Evolutionary conservation across 2,797 vertebrate species (phyloP), one percentile per base, ranked within the genome.

Genomic region (Galago senegalensis): DNA sequence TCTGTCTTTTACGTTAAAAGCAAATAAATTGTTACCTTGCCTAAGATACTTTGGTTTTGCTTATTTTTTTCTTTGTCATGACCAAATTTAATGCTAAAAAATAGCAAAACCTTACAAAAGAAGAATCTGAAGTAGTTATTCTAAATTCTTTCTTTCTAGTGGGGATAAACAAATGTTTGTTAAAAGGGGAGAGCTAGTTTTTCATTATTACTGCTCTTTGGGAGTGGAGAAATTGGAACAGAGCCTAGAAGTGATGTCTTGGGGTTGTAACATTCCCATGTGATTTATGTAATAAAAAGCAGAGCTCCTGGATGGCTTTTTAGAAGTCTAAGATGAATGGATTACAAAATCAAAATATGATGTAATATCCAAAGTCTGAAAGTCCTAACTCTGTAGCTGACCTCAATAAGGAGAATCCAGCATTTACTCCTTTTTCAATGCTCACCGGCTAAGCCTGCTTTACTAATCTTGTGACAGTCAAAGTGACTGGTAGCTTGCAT

Each of bases 291-390:
- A 84, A 96, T 77, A 58, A 76, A 76, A 94, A 92, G 43, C 21
- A 40, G 84, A 76, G 67, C 40, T 91, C 65, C 91, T 81, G 76
- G 87, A 69, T 91, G 65, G 56, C 46, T 56, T 94, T 94, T 90
- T 25, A 94, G 91, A 92, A 96, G 87, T 40, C 69, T 25, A 29
- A 20, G 73, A 96, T 93, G 86, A 95, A 96, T 61, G 88, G 31
- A 75, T 46, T 81, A 43, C 29, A 56, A 95, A 76, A 93, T 29
- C 61, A 90, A 77, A 89, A n/a, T 56, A 63, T 53, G 79, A 84
- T 49, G 31, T 85, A 14, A 72, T 67, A 34, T 23, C 40, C 83
- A n/a, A 56, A 76, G 43, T 34, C 12, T 37, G 49, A 60, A 89
- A 92, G 76, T 31, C 79, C 80, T 43, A 8, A 18, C 56, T 34